Evolutionary conservation across 2,888 invertebrate genomes (phyloP).

Genomic region (Iselma pallidipennis): DNA sequence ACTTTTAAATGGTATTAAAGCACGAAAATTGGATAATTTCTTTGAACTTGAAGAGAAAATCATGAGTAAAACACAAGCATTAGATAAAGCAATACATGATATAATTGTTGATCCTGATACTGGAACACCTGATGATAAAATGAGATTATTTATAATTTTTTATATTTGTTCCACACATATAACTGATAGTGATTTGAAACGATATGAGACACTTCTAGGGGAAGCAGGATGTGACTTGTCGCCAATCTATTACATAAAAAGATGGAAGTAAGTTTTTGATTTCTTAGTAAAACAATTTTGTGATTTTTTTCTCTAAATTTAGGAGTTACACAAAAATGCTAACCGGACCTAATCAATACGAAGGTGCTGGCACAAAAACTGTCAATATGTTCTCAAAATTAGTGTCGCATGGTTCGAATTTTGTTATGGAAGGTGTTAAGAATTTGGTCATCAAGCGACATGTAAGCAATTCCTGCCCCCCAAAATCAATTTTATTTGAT

Average conservation of each 20-base stretch:
- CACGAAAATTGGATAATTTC: constrained; percentile 89
- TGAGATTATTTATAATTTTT: constrained; percentile 90
- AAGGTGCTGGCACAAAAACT: constrained; percentile 92
- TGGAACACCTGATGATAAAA: constrained; percentile 89
- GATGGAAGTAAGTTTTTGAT: constrained; percentile 77
- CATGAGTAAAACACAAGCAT: constrained; percentile 78
- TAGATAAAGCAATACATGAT: constrained; percentile 86
- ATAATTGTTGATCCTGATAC: constrained; percentile 84
- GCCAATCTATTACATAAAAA: constrained; percentile 84
- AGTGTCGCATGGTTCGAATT: constrained; percentile 94
- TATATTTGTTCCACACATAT: constrained; percentile 84
- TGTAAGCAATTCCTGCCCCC: constrained; percentile 61
- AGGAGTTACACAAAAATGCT: constrained; percentile 80
- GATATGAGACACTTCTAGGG: constrained; percentile 76
- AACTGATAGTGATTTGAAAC: constrained; percentile 81
- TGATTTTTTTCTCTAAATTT: constrained; percentile 37
- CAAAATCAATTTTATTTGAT: constrained; percentile 6
- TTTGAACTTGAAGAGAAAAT: constrained; percentile 99
- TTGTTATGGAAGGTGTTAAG: constrained; percentile 99
- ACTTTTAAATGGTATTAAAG: constrained; percentile 83
- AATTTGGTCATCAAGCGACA: constrained; percentile 98
- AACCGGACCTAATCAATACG: constrained; percentile 77
- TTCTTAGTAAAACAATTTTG: background rate
- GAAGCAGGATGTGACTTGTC: constrained; percentile 85
- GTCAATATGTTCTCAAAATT: constrained; percentile 98